Percentiles rank a stretch among this genome's conserved stretches.
These are phyloP conservation scores for Tupaia tana DNA, from an alignment of 2,113 vertebrate species.

Conservation along the genomic window DNA sequence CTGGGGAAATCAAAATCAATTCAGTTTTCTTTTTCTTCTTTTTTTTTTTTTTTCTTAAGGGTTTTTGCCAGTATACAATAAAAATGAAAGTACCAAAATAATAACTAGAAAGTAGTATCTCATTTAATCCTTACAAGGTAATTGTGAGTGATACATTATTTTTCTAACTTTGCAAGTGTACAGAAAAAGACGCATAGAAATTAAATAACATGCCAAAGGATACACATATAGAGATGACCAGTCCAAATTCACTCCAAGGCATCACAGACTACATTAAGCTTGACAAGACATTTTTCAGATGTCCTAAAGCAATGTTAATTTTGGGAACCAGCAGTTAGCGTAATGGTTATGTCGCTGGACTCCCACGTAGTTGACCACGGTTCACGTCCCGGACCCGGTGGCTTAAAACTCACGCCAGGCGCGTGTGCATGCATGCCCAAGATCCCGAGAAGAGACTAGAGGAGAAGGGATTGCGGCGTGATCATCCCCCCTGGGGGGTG, in stretches of 20 bases:
- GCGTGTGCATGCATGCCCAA: no score
- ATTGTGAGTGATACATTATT: not conserved
- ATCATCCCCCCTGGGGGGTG: no score
- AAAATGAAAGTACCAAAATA: not conserved
- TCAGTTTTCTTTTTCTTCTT: not conserved
- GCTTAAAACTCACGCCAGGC: no score
- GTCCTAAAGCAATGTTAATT: not conserved
- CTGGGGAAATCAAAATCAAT: slow-evolving; percentile 5
- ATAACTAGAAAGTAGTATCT: not conserved
- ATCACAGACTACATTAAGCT: not conserved
- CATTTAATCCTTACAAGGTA: not conserved
- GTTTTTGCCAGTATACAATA: not conserved
- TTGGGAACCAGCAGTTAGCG: no score
- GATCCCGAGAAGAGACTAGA: no score
- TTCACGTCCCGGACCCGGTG: no score
- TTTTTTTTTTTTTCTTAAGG: not conserved
- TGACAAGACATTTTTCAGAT: not conserved
- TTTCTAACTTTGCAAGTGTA: not conserved
- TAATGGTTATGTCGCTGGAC: no score
- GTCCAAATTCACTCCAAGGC: not conserved
- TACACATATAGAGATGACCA: not conserved
- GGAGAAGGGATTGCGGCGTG: no score
- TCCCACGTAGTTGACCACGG: no score
- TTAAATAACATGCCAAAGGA: not conserved
- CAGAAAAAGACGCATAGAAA: not conserved